phyloP scores from a whole-genome alignment of 2,888 invertebrate genomes.

The Fragum fragum region DNA sequence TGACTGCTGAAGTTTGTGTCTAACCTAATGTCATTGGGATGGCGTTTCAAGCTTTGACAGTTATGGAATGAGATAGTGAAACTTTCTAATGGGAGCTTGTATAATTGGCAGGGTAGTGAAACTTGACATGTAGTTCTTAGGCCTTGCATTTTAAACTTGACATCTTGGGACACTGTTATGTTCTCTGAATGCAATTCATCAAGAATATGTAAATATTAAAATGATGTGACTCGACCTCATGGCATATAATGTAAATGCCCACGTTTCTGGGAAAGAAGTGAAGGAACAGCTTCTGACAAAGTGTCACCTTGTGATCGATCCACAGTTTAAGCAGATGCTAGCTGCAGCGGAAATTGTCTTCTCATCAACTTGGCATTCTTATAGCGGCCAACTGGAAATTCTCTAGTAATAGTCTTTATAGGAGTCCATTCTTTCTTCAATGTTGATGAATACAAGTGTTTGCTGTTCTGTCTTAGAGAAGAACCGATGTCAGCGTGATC shows the following conservation, averaged over 20 bases:
- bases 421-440: conserved; percentile 32
- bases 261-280: not conserved
- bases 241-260: conserved; percentile 1
- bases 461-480: not conserved
- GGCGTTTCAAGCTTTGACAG: not conserved
- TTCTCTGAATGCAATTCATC: not conserved
- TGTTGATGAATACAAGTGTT: conserved; percentile 18
- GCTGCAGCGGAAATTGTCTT: conserved; percentile 47
- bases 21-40: not conserved
- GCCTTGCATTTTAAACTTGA: no score
- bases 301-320: conserved; percentile 59
- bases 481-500: not conserved
- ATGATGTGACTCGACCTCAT: conserved; percentile 6
- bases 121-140: no score
- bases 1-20: not conserved
- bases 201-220: not conserved
- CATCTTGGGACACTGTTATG: no score
- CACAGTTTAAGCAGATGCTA: conserved; percentile 39
- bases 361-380: conserved; percentile 36
- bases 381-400: conserved; percentile 50
- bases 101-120: no score
- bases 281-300: conserved; percentile 35
- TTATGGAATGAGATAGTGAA: conserved; percentile 12
- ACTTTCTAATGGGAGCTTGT: no score
- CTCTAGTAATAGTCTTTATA: conserved; percentile 32